Evolutionary conservation across 1,140 invertebrate species (phyloP).

Genomic region (Euglossa dilemma): DNA sequence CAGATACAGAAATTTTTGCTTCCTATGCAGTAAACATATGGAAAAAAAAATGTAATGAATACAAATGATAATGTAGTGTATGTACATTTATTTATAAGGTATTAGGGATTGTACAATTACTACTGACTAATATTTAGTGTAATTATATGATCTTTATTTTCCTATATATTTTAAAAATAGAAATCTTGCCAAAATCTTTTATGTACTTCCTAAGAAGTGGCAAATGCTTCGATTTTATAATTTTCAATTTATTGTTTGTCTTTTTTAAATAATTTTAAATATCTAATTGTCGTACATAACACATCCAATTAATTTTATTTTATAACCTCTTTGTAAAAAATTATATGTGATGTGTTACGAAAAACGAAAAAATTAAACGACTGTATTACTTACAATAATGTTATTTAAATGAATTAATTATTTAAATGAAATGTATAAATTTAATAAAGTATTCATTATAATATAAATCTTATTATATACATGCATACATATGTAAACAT

Average conservation of each 20-base stretch:
- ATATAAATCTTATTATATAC: conserved; percentile 14
- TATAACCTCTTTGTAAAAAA: background rate
- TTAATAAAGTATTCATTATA: conserved; percentile 56
- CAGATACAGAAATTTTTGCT: conserved; percentile 1
- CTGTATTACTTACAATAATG: conserved; percentile 21
- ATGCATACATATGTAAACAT: conserved; percentile 16
- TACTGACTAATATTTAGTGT: conserved; percentile 40
- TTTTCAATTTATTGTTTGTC: conserved; percentile 17
- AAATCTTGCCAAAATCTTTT: conserved; percentile 46
- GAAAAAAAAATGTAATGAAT: conserved; percentile 2
- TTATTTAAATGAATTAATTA: conserved; percentile 53
- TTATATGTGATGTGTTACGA: conserved; percentile 11
- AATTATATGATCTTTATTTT: conserved; percentile 51
- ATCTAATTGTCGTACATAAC: background rate
- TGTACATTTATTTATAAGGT: conserved; percentile 49
- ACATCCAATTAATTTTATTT: background rate
- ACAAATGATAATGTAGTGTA: conserved; percentile 17
- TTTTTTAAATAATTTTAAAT: background rate
- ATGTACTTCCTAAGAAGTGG: background rate
- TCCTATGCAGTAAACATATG: conserved; percentile 28
- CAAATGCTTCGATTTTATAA: conserved; percentile 4
- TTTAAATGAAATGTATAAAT: conserved; percentile 62
- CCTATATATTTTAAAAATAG: conserved; percentile 30
- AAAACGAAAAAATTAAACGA: background rate
- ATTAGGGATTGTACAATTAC: conserved; percentile 46